Base-by-base conservation (phyloP, 1,140 invertebrate species). In the Penaeus vannamei region DNA sequence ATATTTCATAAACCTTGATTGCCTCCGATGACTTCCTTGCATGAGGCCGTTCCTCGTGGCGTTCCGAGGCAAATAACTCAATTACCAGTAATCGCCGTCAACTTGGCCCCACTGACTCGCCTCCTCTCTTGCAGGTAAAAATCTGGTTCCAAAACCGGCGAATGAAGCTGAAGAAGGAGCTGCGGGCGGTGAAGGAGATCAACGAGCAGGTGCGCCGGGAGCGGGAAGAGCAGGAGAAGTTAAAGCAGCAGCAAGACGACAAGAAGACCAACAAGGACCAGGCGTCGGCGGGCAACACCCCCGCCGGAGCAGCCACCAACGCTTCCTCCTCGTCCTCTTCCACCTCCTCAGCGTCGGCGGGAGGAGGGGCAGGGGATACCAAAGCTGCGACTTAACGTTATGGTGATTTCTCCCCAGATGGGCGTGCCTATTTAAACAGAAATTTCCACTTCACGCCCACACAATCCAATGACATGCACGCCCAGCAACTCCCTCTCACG, bases 121-220 rank as follows among this genome's bases (percentile, higher is more conserved):
- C n/a, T 46, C 59, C 72, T 86, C 82, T 90, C 80, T 91, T 85
- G 12, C 91, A 91, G 91, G 91, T 92, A 80, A 92, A 92, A 91
- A 92, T 92, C 62, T 92, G 91, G 91, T 92, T 92, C 88, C 91
- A 92, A 90, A 92, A 92, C 84, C 87, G 98, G 86, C 95, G 98
- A 92, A 99, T 99, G 98, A 99, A 99, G 93, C 95, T 99, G 93
- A 99, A 99, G 95, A 99, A 99, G 92, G 97, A 98, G 92, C 93
- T 98, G 86, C 94, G 97, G 77, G 97, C 97, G 22, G 97, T 98
- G 20, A 98, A 98, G 92, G 97, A 98, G 93, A 98, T 98, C 92
- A 98, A 98, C 94, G 97, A 98, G 92, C 97, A 98, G 93, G 97
- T 97, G 84, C 94, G 97, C 92, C 94, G 97, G 86, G 97, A 98